Evolutionary conservation across 2,797 vertebrate genomes (phyloP), one percentile per base, ranked within the genome.

Genomic region (Pseudomugil gertrudae): DNA sequence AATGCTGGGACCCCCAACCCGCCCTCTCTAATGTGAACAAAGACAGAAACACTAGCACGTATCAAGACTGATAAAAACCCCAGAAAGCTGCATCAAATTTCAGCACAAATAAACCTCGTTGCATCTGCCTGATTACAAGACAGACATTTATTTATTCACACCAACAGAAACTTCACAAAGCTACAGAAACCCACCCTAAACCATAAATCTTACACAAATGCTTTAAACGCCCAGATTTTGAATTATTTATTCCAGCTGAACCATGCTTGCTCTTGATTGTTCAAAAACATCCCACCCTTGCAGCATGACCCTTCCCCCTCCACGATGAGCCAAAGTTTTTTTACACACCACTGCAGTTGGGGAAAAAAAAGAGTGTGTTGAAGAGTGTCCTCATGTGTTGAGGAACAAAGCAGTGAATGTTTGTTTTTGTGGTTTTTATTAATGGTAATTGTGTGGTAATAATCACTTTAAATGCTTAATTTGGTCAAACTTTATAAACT

Each of bases 161-260:
- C 10, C 2, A 48, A 48, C 10, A 13, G 23, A 48, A 48, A 48
- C 47, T 35, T 35, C 33, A 35, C 11, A 13, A 47, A 47, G 19
- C 43, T 9, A 45, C 21, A 48, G 10, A 24, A 48, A 11, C 47
- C 23, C 47, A 24, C 11, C n/a, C 23, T 24, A 11, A 0, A 11
- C 47, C 47, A 21, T 48, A 21, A 27, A 75, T 30, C 33, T 52
- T 29, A 27, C 68, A 38, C 13, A 59, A 59, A 53, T 5, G 45
- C 13, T 66, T 69, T 26, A 55, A 74, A 65, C 78, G 77, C 74
- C 67, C 57, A 72, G 55, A 67, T 59, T 66, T 33, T 79, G 43
- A 87, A 85, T 88, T 76, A 88, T 90, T 90, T 77, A 87, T 76
- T 87, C 33, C 74, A 84, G 66, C 70, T 84, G 62, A 81, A 80